Evolutionary conservation across 2,888 invertebrate genomes (phyloP), one percentile per base, ranked within the genome.

Genomic region (Argyra leucocephala): DNA sequence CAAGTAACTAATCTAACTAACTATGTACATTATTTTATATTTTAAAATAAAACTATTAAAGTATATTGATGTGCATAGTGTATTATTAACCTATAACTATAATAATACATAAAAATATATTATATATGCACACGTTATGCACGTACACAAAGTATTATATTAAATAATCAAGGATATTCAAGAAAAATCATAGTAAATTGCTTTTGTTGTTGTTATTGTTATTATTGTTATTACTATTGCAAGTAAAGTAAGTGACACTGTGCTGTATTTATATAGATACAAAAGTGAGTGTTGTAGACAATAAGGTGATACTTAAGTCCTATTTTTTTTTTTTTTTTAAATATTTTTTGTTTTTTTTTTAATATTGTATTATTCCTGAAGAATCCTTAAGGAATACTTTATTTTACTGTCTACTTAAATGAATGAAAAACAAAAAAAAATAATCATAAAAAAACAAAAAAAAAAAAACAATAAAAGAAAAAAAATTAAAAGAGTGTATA

Each of bases 361-460:
- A 48, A 5, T 37, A 48, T 9, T 48, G 18, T 48, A 18, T 5
- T 48, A n/a, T 31, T 18, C 18, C 18, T 48, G 48, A 48, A 48
- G 48, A 48, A 48, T 48, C 48, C 48, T 48, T 48, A 1, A 48
- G 48, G 48, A 1, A 48, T 48, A 18, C 48, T 48, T 48, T 48
- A 48, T 48, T 48, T 48, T 18, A 48, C 48, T 48, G 48, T 48
- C 48, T 48, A 48, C 48, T 48, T 18, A 48, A 48, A 48, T 48
- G 48, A 48, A 48, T 48, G 48, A 1, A 48, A 15, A 48, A 48
- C 4, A 12, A 12, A 18, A 48, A 48, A 48, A 48, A 3, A 48
- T 5, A 12, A 15, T 26, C 26, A 31, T 10, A 18, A 48, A 6
- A 48, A 48, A 18, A 48, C 9, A 48, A n/a, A 3, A 37, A 18